These are phyloP conservation scores for Plectropomus leopardus DNA, from an alignment of 2,113 vertebrate genomes.

Conservation along the genomic window DNA sequence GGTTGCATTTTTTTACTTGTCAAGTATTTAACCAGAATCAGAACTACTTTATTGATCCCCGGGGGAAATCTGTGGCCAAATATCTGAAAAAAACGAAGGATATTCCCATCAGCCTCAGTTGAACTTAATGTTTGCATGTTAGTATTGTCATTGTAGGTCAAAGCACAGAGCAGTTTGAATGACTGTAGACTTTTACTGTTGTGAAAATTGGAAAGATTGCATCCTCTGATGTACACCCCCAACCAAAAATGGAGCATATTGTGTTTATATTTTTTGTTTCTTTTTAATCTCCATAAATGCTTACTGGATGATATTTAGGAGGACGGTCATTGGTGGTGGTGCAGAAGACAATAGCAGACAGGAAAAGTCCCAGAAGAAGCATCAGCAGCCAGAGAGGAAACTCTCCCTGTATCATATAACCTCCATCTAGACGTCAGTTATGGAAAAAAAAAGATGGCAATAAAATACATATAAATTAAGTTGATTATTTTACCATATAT, in stretches of 20 bases:
- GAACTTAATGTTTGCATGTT: neutral
- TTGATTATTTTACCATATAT: neutral
- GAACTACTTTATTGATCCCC: no score
- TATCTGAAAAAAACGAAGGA: neutral
- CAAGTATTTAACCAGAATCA: no score
- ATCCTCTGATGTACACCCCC: neutral
- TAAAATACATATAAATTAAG: no score
- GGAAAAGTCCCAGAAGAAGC: slow-evolving; percentile 82
- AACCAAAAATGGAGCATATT: neutral
- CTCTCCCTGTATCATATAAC: slow-evolving; percentile 88
- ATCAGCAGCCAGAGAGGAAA: slow-evolving; percentile 91
- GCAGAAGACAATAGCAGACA: slow-evolving; percentile 88
- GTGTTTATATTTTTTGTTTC: neutral
- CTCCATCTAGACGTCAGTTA: slow-evolving; percentile 82
- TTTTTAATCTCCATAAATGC: slow-evolving; percentile 47
- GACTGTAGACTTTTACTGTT: neutral
- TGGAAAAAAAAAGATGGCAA: neutral
- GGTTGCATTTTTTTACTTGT: neutral
- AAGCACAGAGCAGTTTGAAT: no score
- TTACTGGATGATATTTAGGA: slow-evolving; percentile 92
- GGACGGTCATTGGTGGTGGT: slow-evolving; percentile 89
- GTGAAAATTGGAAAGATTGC: neutral
- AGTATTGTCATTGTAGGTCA: no score
- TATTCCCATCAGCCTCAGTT: neutral
- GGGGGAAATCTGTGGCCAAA: no score